Conservation (phyloP, 2,113 vertebrate species). For the Solea senegalensis region DNA sequence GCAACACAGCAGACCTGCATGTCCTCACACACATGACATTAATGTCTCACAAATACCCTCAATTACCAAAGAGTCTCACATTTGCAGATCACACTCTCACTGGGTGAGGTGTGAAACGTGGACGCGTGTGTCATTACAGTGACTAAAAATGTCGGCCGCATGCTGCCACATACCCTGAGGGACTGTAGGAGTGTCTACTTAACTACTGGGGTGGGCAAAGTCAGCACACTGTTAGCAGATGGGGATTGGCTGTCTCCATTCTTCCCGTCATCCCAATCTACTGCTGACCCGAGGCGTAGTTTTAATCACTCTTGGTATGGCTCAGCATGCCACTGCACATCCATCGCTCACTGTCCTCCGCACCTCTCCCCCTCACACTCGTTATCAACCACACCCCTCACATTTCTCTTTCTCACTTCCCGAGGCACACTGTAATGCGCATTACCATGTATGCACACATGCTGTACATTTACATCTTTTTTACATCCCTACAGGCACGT, state of each 20-base stretch:
- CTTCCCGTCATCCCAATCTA: conserved; percentile 48
- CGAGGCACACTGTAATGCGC: conserved; percentile 8
- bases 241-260: conserved; percentile 63
- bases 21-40: conserved; percentile 19
- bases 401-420: not conserved
- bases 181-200: conserved; percentile 55
- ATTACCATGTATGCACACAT: conserved; percentile 7
- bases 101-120: conserved; percentile 23
- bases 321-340: conserved; percentile 12
- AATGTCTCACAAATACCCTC: conserved; percentile 22
- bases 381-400: not conserved
- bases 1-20: not conserved
- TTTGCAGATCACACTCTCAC: not conserved
- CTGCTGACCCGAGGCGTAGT: conserved; percentile 65
- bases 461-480: not conserved
- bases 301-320: conserved; percentile 73
- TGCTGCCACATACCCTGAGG: conserved; percentile 37
- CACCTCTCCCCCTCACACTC: conserved; percentile 14
- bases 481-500: conserved; percentile 36
- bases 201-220: conserved; percentile 60
- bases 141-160: conserved; percentile 44
- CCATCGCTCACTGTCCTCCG: conserved; percentile 12
- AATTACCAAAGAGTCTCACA: conserved; percentile 29
- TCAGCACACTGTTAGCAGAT: conserved; percentile 61
- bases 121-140: conserved; percentile 25